Conservation (phyloP, 92 coral and sea anemone species). For the Muricea muricata region DNA sequence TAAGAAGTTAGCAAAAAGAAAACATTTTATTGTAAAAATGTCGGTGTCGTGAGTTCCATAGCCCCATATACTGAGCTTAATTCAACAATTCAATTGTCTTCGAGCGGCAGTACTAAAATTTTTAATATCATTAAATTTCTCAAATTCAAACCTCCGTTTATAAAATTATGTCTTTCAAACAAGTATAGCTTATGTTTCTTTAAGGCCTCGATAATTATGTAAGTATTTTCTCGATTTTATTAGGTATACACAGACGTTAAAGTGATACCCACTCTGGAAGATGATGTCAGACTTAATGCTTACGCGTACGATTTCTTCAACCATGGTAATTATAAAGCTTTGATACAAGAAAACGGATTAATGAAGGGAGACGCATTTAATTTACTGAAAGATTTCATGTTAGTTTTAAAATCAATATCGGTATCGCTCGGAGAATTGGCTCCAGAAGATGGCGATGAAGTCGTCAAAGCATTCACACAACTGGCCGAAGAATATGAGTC, state of each 20-base stretch:
- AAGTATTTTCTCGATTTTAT: background rate
- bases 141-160: too few relatives aligned
- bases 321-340: slow-evolving; percentile 59
- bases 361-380: slow-evolving; percentile 61
- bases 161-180: too few relatives aligned
- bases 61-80: too few relatives aligned
- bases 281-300: slow-evolving; percentile 58
- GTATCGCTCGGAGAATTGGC: slow-evolving; percentile 20
- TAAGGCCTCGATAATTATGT: too few relatives aligned
- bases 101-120: too few relatives aligned
- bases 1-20: too few relatives aligned
- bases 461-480: slow-evolving; percentile 62
- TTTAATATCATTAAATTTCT: too few relatives aligned
- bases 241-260: slow-evolving; percentile 75
- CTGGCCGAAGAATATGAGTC: slow-evolving; percentile 49
- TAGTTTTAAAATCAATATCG: slow-evolving; percentile 63
- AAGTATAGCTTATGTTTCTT: too few relatives aligned
- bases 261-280: slow-evolving; percentile 59
- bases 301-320: slow-evolving; percentile 80
- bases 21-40: too few relatives aligned
- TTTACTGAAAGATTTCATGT: slow-evolving; percentile 63
- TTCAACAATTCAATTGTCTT: too few relatives aligned
- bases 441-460: slow-evolving; percentile 52
- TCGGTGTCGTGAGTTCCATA: too few relatives aligned
- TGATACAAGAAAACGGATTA: slow-evolving; percentile 62